Base-by-base conservation (phyloP, 2,888 invertebrate species). In the Caenorhabditis angaria region DNA sequence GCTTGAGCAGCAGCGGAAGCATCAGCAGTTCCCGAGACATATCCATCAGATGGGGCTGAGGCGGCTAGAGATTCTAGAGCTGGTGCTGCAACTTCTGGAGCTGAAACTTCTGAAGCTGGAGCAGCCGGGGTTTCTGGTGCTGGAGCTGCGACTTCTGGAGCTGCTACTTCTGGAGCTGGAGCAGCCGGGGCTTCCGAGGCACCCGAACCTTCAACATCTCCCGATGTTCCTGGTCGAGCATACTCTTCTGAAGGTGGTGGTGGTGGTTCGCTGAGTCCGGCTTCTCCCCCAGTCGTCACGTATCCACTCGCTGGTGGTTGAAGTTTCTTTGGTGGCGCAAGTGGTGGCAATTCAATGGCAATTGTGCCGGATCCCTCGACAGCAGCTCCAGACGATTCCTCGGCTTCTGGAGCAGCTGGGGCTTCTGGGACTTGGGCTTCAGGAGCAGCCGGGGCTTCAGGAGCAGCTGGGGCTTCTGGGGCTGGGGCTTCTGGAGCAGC, bases 261-360 rank as follows among this genome's bases (percentile, higher is more conserved):
- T n/a, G 29, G 27, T 14, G 67, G 58, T 10, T 35, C 54, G 0
- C 35, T 51, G 29, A 50, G 61, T 18, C 25, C 24, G 25, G 47
- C 50, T 28, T 64, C 67, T 47, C 61, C 32, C 6, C 60, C 63
- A 22, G 66, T 60, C 12, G 71, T 71, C 12, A 71, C 61, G 24
- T 72, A 72, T 61, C 72, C 72, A 55, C 67, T 67, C 1, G 67
- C 72, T 50, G 72, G 72, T 57, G 72, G 72, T 29, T 58, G 27
- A 12, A 67, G 29, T 48, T 64, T 61, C 41, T 61, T 68, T 50
- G 67, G 67, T 4, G 66, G 47, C 25, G 25, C 55, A 25, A 60
- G 35, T 41, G 73, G 63, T 59, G 72, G 67, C 10, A 68, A 62
- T n/a, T 65, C 60, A 41, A 68, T 68, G 5, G 73, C 68, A 5